Percentiles rank a stretch among this genome's conserved stretches.
These are phyloP conservation scores for Brachionus rotundiformis DNA, from an alignment of 1,140 invertebrate species.

Conservation along the genomic window DNA sequence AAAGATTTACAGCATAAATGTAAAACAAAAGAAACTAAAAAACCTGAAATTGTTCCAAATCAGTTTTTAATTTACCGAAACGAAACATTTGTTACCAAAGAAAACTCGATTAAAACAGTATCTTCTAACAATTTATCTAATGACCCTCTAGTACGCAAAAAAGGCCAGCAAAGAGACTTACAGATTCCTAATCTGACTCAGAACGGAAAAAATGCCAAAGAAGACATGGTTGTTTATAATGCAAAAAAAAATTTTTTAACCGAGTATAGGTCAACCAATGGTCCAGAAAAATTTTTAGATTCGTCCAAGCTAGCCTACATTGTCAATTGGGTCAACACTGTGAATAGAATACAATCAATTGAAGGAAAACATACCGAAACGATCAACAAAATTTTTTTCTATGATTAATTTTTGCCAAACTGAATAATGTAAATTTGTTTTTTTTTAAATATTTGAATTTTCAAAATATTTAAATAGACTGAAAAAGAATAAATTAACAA, in stretches of 20 bases:
- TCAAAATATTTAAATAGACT: neutral
- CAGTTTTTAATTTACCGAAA: conserved; percentile 45
- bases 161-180: neutral
- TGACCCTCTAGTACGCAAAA: neutral
- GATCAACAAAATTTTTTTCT: conserved; percentile 27
- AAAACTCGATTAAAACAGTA: conserved; percentile 17
- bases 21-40: neutral
- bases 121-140: neutral
- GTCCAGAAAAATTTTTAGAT: conserved; percentile 16
- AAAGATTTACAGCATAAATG: neutral
- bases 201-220: neutral
- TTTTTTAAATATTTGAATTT: conserved; percentile 25
- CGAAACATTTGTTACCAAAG: conserved; percentile 6
- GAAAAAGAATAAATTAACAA: neutral
- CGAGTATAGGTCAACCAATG: conserved; percentile 8
- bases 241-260: neutral
- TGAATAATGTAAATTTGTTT: conserved; percentile 40
- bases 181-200: neutral
- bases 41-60: neutral
- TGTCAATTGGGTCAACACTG: neutral
- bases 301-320: neutral
- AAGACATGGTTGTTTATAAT: neutral
- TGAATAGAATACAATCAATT: conserved; percentile 21
- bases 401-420: conserved; percentile 13
- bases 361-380: conserved; percentile 32